These are phyloP conservation scores for Hippocampus kuda DNA, from an alignment of 2,797 vertebrate genomes.

Conservation along the genomic window DNA sequence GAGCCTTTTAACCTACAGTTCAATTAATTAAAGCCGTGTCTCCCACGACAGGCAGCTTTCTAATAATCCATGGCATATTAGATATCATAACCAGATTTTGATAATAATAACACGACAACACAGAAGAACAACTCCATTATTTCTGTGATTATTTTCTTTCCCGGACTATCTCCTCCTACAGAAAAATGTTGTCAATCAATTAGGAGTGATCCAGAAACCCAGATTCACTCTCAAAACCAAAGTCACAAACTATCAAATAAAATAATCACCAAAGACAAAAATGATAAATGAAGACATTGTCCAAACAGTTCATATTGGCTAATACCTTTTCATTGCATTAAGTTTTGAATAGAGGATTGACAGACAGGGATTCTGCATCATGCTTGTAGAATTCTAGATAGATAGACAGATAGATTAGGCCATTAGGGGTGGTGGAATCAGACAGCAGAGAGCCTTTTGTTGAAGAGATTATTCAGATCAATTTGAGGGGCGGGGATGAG, in stretches of 20 bases:
- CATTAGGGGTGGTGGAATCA: conserved; percentile 34
- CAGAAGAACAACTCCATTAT: too few species aligned
- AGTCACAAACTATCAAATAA: background rate
- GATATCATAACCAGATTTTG: too few species aligned
- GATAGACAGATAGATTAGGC: background rate
- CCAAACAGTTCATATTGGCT: background rate
- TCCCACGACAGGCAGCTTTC: too few species aligned
- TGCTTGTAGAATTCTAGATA: background rate
- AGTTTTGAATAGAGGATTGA: background rate
- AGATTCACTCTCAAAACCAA: too few species aligned
- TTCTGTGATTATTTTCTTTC: too few species aligned
- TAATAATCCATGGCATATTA: too few species aligned
- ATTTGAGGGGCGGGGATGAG: conserved; percentile 39
- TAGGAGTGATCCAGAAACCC: too few species aligned
- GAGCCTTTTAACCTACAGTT: too few species aligned
- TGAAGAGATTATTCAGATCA: conserved; percentile 59
- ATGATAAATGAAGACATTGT: background rate
- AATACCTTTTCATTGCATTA: background rate
- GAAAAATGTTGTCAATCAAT: too few species aligned
- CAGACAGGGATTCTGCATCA: background rate
- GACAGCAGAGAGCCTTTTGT: conserved; percentile 64
- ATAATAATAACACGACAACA: too few species aligned
- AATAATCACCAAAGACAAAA: background rate
- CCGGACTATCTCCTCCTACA: too few species aligned
- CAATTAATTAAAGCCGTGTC: too few species aligned